Percentiles rank a stretch among this genome's conserved stretches.
Evolutionary conservation across 37 sponge, comb jelly and placozoan species (phyloP).

Genomic region (Aplysina aerophoba): DNA sequence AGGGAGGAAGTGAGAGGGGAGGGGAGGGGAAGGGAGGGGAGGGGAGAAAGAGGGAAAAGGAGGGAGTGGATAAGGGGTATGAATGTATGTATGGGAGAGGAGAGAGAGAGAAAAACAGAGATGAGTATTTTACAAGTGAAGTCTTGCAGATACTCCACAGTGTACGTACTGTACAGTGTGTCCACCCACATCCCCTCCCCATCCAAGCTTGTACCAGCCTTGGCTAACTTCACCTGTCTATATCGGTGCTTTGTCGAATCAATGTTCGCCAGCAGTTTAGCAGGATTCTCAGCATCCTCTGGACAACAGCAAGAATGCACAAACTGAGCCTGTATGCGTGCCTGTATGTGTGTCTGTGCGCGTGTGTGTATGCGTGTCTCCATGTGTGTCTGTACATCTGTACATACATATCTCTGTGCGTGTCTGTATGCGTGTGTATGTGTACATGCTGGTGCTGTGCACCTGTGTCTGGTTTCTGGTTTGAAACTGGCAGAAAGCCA

Average conservation of each 20-base stretch:
- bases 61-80: too few species aligned
- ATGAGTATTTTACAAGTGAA: too few species aligned
- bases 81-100: too few species aligned
- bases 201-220: not conserved
- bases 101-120: too few species aligned
- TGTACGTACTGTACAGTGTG: too few species aligned
- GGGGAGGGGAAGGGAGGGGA: too few species aligned
- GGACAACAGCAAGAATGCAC: constrained; percentile 9
- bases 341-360: not conserved
- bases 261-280: constrained; percentile 76
- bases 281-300: constrained; percentile 94
- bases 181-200: not conserved
- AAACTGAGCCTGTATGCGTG: not conserved
- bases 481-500: constrained; percentile 89
- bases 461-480: constrained; percentile 89
- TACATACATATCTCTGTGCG: not conserved
- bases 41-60: too few species aligned
- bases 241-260: constrained; percentile 85
- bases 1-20: too few species aligned
- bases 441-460: not conserved
- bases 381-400: not conserved
- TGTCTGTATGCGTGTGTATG: not conserved
- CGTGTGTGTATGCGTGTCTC: not conserved
- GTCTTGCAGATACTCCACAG: too few species aligned
- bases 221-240: constrained; percentile 47